Conservation (phyloP, 2,888 invertebrate species). For the Aphrophora alni region DNA sequence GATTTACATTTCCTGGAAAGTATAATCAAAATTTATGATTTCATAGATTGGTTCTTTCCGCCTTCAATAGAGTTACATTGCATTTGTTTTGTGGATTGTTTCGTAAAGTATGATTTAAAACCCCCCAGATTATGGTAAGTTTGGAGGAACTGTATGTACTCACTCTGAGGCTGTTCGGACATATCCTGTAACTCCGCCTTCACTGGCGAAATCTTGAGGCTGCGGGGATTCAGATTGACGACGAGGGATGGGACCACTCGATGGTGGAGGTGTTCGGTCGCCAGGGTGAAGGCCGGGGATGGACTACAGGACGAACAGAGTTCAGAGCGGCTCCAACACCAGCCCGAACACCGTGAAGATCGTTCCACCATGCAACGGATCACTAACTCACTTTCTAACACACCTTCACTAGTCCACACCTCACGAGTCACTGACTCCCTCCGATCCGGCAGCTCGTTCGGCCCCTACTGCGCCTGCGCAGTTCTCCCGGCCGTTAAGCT, state of each 20-base stretch:
- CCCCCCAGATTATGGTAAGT: no score
- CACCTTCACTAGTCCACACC: constrained; percentile 37
- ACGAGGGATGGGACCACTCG: constrained; percentile 53
- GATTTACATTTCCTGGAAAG: no score
- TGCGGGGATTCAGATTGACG: constrained; percentile 54
- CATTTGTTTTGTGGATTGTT: no score
- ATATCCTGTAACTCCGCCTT: constrained; percentile 58
- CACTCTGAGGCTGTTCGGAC: constrained; percentile 60
- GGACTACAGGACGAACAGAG: constrained; percentile 43
- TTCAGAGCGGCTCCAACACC: constrained; percentile 42
- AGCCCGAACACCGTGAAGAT: constrained; percentile 30
- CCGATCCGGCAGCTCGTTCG: constrained; percentile 26
- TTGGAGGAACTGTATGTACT: constrained; percentile 50
- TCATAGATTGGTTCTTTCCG: no score
- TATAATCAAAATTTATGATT: no score
- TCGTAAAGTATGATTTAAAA: no score
- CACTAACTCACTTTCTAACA: constrained; percentile 20
- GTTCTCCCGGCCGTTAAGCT: neutral
- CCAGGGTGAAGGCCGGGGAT: constrained; percentile 47
- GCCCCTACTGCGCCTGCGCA: constrained; percentile 35
- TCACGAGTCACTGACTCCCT: constrained; percentile 37
- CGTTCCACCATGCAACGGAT: constrained; percentile 36
- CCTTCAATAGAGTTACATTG: no score
- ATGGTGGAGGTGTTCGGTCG: constrained; percentile 52
- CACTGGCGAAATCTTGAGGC: constrained; percentile 61